These are phyloP conservation scores for Epinephelus coioides DNA, from an alignment of 2,797 vertebrate genomes.

Conservation along the genomic window DNA sequence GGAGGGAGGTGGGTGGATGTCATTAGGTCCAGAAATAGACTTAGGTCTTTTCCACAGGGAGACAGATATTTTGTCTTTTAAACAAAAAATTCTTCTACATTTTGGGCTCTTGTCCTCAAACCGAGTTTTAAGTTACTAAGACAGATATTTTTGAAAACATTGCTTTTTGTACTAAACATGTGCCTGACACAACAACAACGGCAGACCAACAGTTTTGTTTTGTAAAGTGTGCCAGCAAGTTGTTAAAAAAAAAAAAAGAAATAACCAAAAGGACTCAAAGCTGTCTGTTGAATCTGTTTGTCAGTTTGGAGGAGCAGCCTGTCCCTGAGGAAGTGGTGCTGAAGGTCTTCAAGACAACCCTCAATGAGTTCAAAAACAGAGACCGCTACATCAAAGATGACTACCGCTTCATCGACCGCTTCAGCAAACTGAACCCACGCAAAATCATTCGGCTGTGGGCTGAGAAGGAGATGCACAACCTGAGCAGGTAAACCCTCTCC, in stretches of 20 bases:
- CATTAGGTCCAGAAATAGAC: neutral
- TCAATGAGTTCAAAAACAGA: conserved; percentile 97
- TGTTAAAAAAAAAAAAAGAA: no score
- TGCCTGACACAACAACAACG: no score
- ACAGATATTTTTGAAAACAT: no score
- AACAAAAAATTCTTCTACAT: no score
- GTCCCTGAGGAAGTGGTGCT: conserved; percentile 94
- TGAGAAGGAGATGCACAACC: conserved; percentile 99
- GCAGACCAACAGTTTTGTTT: no score
- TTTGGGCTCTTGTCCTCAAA: no score
- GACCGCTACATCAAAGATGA: conserved; percentile 99
- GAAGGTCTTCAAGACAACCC: conserved; percentile 98
- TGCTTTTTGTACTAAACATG: no score
- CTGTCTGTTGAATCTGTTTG: neutral
- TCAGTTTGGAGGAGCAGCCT: conserved; percentile 86
- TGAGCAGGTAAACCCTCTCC: conserved; percentile 85
- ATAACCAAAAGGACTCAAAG: no score
- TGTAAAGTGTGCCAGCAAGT: no score
- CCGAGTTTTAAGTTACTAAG: no score
- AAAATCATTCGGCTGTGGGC: conserved; percentile 99
- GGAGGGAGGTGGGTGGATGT: conserved; percentile 90
- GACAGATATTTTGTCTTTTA: no score
- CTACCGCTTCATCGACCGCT: conserved; percentile 98
- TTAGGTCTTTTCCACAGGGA: no score
- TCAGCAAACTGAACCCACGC: conserved; percentile 96